phyloP scores from a whole-genome alignment of 2,888 invertebrate species.

The Lasioglossum lativentre region DNA sequence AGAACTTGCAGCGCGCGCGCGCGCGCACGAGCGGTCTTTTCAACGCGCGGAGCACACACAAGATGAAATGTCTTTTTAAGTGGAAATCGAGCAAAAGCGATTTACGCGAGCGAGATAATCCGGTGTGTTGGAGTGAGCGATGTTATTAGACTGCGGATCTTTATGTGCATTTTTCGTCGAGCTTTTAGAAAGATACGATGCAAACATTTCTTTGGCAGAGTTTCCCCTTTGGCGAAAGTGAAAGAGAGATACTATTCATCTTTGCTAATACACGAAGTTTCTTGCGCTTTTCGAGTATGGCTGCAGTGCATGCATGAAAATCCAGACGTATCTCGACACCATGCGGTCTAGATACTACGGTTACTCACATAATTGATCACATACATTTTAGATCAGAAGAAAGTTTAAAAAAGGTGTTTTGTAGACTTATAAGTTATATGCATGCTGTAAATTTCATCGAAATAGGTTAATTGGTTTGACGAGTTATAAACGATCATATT shows the following conservation, averaged over 20 bases:
- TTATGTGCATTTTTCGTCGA: neutral
- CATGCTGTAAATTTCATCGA: no score
- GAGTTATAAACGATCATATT: no score
- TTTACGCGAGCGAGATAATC: neutral
- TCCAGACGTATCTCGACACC: no score
- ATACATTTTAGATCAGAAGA: no score
- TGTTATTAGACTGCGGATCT: neutral
- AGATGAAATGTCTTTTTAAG: neutral
- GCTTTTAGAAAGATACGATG: neutral
- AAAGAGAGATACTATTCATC: neutral
- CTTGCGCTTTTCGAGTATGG: neutral
- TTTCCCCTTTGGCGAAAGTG: neutral
- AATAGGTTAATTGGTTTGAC: no score
- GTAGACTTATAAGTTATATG: no score
- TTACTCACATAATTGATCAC: no score
- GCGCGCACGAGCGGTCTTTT: neutral
- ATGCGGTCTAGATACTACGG: no score
- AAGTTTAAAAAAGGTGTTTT: no score
- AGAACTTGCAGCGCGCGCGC: neutral
- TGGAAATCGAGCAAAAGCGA: neutral
- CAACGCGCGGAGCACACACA: neutral
- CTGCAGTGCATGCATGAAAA: neutral
- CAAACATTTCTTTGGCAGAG: neutral
- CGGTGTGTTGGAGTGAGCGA: neutral
- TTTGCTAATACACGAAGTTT: neutral